phyloP scores from a whole-genome alignment of 2,113 vertebrate species.

The Corythaeola cristata region DNA sequence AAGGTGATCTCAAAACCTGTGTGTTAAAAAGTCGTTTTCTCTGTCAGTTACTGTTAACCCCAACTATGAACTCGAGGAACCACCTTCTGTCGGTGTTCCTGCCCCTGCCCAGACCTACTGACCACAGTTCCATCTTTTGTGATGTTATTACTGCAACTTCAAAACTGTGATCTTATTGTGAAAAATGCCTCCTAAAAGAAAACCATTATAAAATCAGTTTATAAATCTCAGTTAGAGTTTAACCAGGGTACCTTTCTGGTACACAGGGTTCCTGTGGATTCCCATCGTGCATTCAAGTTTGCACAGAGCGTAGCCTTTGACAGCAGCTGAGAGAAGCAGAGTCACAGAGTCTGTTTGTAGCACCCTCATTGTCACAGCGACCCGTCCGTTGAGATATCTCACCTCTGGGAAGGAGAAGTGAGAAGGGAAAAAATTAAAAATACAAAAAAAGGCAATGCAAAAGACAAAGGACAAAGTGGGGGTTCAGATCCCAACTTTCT shows the following conservation, averaged over 20 bases:
- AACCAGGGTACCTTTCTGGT: background rate
- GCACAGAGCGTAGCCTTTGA: background rate
- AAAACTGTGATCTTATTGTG: background rate
- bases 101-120: background rate
- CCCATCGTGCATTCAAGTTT: background rate
- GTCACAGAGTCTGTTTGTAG: background rate
- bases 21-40: background rate
- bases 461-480: background rate
- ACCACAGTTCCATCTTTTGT: background rate
- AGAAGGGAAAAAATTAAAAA: background rate
- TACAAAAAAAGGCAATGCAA: background rate
- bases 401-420: background rate
- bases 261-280: background rate
- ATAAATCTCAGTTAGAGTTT: background rate
- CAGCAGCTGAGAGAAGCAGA: background rate
- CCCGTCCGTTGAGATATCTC: background rate
- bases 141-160: background rate
- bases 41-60: background rate
- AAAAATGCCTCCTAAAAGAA: background rate
- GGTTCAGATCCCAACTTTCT: background rate
- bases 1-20: background rate
- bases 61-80: background rate
- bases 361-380: background rate
- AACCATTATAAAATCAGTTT: background rate
- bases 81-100: background rate